A percentile compares a stretch with the other conserved stretches of the same genome.
phyloP scores from a whole-genome alignment of 1,140 invertebrate species.

The Tetramorium simillimum region DNA sequence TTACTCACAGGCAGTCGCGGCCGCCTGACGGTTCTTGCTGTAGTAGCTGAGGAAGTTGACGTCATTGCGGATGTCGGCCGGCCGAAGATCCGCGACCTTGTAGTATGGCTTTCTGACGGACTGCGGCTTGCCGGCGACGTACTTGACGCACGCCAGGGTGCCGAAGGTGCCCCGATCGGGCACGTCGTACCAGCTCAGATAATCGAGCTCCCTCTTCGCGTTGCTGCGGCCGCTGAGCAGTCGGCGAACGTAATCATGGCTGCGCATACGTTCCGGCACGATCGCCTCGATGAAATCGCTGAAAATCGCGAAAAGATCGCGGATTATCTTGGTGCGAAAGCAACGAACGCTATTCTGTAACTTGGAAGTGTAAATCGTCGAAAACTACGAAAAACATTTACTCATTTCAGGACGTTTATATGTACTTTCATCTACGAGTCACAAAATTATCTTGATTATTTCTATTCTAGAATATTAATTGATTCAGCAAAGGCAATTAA shows the following conservation, averaged over 20 bases:
- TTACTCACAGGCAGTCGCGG: constrained; percentile 85
- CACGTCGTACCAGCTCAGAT: constrained; percentile 88
- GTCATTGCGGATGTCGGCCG: constrained; percentile 88
- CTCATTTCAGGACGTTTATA: neutral
- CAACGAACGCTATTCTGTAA: neutral
- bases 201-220: constrained; percentile 86
- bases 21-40: constrained; percentile 89
- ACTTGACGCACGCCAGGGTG: constrained; percentile 91
- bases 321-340: neutral
- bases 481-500: neutral
- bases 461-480: neutral
- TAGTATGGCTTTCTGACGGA: constrained; percentile 89
- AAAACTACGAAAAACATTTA: neutral
- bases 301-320: constrained; percentile 21
- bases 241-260: constrained; percentile 88
- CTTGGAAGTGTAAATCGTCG: neutral
- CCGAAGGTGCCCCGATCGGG: constrained; percentile 88
- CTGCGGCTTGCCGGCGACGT: constrained; percentile 91
- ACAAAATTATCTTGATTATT: constrained; percentile 8
- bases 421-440: neutral
- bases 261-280: constrained; percentile 83
- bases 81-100: constrained; percentile 86
- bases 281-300: constrained; percentile 82
- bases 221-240: constrained; percentile 87
- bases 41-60: constrained; percentile 92